phyloP scores from a whole-genome alignment of 2,797 vertebrate species.

The Smutsia temminckii region DNA sequence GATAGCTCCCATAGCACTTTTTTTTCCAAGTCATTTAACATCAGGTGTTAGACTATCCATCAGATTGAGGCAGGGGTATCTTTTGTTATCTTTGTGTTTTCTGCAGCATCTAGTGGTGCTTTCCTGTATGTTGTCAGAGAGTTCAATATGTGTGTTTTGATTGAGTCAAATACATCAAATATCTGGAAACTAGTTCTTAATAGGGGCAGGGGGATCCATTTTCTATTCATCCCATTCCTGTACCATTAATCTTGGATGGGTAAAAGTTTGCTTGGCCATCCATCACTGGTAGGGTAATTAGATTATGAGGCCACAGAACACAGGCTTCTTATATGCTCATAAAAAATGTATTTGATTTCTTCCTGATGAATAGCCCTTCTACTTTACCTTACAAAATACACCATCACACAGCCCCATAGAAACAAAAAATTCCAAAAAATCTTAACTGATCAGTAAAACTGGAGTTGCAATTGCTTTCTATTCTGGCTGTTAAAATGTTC shows the following conservation, averaged over 20 bases:
- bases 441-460: slow-evolving; percentile 11
- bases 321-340: background rate
- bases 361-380: slow-evolving; percentile 4
- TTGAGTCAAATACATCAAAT: background rate
- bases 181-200: background rate
- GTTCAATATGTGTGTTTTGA: background rate
- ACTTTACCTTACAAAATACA: slow-evolving; percentile 7
- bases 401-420: background rate
- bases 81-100: background rate
- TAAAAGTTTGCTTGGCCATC: background rate
- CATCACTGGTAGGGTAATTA: background rate
- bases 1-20: background rate
- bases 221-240: background rate
- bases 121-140: background rate
- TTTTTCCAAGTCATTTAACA: background rate
- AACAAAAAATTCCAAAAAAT: slow-evolving; percentile 32
- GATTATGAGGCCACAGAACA: slow-evolving; percentile 9
- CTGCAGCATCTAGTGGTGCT: background rate
- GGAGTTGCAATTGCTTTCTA: slow-evolving; percentile 41
- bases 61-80: background rate
- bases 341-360: slow-evolving; percentile 16
- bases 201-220: background rate
- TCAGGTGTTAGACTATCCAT: background rate
- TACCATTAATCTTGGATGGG: background rate
- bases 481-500: slow-evolving; percentile 42